Evolutionary conservation across 2,888 invertebrate species (phyloP).

Genomic region (Cryptus viduatorius): DNA sequence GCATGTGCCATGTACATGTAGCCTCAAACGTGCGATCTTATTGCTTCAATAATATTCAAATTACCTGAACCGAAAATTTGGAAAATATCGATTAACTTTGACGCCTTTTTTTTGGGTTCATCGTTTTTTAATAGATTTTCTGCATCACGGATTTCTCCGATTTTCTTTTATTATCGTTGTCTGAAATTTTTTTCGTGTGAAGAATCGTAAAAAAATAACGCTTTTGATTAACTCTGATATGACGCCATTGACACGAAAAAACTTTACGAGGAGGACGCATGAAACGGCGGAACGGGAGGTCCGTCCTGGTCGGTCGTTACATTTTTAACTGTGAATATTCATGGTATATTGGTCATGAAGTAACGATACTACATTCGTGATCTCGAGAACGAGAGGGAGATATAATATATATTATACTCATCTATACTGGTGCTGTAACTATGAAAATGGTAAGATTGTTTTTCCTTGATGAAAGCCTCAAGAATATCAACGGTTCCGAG

Average conservation of each 20-base stretch:
- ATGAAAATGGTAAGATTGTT: too few species aligned
- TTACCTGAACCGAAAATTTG: not conserved
- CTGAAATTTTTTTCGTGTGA: conserved; percentile 25
- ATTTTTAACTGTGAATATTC: not conserved
- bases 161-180: conserved; percentile 37
- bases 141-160: conserved; percentile 47
- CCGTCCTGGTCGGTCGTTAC: too few species aligned
- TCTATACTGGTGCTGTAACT: too few species aligned
- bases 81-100: conserved; percentile 3
- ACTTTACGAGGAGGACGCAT: conserved; percentile 38
- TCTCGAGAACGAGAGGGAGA: conserved; percentile 23
- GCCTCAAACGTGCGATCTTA: too few species aligned
- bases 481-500: too few species aligned
- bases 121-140: conserved; percentile 55
- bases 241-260: conserved; percentile 39
- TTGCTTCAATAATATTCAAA: not conserved
- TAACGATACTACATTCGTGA: conserved; percentile 13
- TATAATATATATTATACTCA: too few species aligned
- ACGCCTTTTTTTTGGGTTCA: conserved; percentile 1
- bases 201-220: not conserved
- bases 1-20: too few species aligned
- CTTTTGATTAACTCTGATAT: conserved; percentile 18
- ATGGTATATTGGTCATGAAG: not conserved
- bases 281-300: conserved; percentile 36
- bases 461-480: too few species aligned